Evolutionary conservation across 1,140 invertebrate genomes (phyloP).

Genomic region (Drosophila sechellia): DNA sequence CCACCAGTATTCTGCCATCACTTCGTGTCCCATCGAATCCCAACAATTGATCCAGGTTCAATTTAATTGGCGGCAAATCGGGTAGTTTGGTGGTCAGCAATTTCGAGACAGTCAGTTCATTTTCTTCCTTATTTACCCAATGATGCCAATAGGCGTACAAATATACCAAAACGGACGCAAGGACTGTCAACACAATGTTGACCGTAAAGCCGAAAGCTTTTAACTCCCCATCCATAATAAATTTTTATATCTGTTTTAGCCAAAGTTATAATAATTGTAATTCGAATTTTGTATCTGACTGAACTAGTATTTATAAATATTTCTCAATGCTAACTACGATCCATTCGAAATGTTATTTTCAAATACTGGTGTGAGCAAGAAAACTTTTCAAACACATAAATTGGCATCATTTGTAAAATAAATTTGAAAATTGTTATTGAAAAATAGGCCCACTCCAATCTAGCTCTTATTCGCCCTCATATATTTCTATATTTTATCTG

Average conservation of each 20-base stretch:
- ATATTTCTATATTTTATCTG: conserved; percentile 1
- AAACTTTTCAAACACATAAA: too few species aligned
- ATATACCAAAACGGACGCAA: conserved; percentile 2
- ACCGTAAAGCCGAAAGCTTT: background rate
- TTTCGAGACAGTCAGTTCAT: background rate
- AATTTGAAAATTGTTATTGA: too few species aligned
- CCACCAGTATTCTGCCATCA: conserved; percentile 56
- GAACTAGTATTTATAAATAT: too few species aligned
- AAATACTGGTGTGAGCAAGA: too few species aligned
- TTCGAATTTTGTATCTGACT: conserved; percentile 1
- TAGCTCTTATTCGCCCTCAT: background rate
- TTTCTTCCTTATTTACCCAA: background rate
- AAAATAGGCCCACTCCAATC: background rate
- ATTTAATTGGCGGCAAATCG: conserved; percentile 6
- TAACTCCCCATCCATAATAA: conserved; percentile 4
- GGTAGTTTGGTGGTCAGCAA: background rate
- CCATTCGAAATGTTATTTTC: too few species aligned
- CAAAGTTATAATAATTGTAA: background rate
- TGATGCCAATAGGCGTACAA: background rate
- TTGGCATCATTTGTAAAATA: too few species aligned
- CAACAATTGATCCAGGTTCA: conserved; percentile 25
- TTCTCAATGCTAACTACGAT: too few species aligned
- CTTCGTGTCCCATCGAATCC: conserved; percentile 36
- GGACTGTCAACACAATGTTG: background rate
- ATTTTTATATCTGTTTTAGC: background rate